Evolutionary conservation across 2,113 vertebrate genomes (phyloP), one percentile per base, ranked within the genome.

Genomic region (Rhinolophus ferrumequinum): DNA sequence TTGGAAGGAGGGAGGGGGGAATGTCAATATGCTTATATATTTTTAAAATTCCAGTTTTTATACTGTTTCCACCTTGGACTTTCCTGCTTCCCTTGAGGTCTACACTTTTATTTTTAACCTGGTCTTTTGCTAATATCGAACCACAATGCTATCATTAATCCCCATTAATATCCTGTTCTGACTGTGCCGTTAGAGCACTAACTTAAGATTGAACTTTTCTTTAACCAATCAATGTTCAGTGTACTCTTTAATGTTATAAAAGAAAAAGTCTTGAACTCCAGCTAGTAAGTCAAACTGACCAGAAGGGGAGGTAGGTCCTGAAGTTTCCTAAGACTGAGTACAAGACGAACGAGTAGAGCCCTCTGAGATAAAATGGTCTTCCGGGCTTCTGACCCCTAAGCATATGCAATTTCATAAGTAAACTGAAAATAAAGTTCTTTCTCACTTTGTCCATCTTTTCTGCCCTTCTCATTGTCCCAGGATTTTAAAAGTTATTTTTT

Each of bases 91-190:
- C 88, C 58, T 79, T 50, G 77, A 89, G 82, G 70, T 76, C 15
- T 6, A 21, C 56, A 72, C 56, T 21, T 86, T 96, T 97, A 96
- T 97, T 97, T 96, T 97, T 96, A 96, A 92, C 95, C 77, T 19
- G 62, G 14, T 76, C 93, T 95, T 95, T 96, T 86, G 88, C 96
- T 97, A 54, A 79, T 96, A 97, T 97, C 0, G 85, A 98, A 81
- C 81, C 64, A 72, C 7, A 16, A 60, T 87, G 90, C 88, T 81
- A 35, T 96, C 96, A 95, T 98, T 98, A 98, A 97, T 97, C 95
- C 97, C 90, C 93, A 97, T 98, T 98, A 97, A 97, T 96, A 83
- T 94, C 72, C 19, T 84, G 64, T 38, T 95, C 97, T 93, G 70
- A 76, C 73, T 82, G 47, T 86, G 88, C 81, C 97, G 86, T 96